Evolutionary conservation across 1,140 invertebrate genomes (phyloP).

Genomic region (Nasonia longicornis): DNA sequence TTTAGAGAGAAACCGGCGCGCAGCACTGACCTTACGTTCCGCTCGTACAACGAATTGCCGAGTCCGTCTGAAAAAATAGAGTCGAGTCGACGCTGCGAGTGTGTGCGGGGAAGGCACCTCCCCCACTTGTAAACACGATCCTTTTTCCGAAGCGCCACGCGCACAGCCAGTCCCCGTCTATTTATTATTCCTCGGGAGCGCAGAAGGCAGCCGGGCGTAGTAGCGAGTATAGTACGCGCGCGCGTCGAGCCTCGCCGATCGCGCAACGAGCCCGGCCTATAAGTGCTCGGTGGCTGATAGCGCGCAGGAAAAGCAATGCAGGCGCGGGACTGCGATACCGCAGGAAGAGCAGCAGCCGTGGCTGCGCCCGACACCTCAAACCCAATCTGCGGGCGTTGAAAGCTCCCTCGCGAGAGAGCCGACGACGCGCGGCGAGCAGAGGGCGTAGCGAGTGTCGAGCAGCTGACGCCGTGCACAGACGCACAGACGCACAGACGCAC

Average conservation of each 20-base stretch:
- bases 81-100: neutral
- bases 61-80: neutral
- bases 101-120: too few species aligned
- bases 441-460: neutral
- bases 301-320: too few species aligned
- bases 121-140: neutral
- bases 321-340: too few species aligned
- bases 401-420: neutral
- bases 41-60: neutral
- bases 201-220: neutral
- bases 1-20: neutral
- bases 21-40: constrained; percentile 10
- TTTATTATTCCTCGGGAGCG: constrained; percentile 29
- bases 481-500: neutral
- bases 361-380: neutral
- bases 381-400: neutral
- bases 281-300: too few species aligned
- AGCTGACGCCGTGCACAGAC: neutral
- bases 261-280: neutral
- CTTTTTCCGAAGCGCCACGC: neutral
- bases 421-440: neutral
- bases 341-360: too few species aligned
- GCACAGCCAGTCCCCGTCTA: neutral
- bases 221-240: neutral
- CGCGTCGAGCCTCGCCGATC: neutral